These are phyloP conservation scores for Seriola aureovittata DNA, from an alignment of 2,113 vertebrate genomes.

Conservation along the genomic window DNA sequence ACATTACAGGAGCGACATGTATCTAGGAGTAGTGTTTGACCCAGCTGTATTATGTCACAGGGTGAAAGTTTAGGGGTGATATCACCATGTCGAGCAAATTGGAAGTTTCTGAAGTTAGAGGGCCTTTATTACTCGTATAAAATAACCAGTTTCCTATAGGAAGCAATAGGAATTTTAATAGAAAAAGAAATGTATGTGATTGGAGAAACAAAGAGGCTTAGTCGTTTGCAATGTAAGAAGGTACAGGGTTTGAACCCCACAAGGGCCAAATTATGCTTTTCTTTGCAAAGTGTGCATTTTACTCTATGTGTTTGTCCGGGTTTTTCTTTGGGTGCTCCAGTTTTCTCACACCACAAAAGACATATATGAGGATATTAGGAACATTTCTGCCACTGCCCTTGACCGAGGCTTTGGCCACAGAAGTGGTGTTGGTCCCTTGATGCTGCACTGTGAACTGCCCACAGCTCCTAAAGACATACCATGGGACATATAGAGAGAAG, in stretches of 20 bases:
- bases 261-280: constrained; percentile 40
- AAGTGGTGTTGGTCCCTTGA: constrained; percentile 12
- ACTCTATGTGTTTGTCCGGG: constrained; percentile 19
- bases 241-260: constrained; percentile 37
- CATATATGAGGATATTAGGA: neutral
- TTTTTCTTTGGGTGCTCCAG: constrained; percentile 26
- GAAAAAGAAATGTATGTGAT: constrained; percentile 40
- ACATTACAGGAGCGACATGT: constrained; percentile 44
- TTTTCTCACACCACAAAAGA: constrained; percentile 19
- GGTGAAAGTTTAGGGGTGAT: constrained; percentile 56
- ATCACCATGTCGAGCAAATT: constrained; percentile 64
- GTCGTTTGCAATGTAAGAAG: constrained; percentile 38
- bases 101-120: constrained; percentile 59
- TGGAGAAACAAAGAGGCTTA: constrained; percentile 16
- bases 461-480: constrained; percentile 1
- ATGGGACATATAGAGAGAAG: constrained; percentile 9
- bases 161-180: constrained; percentile 54
- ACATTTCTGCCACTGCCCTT: constrained; percentile 26
- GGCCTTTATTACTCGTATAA: constrained; percentile 68
- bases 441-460: constrained; percentile 5
- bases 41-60: constrained; percentile 58
- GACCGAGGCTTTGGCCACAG: constrained; percentile 39
- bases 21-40: constrained; percentile 56
- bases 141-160: constrained; percentile 63
- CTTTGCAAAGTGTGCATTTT: constrained; percentile 21